phyloP scores from a whole-genome alignment of 2,888 invertebrate species.

The Diadromus collaris region DNA sequence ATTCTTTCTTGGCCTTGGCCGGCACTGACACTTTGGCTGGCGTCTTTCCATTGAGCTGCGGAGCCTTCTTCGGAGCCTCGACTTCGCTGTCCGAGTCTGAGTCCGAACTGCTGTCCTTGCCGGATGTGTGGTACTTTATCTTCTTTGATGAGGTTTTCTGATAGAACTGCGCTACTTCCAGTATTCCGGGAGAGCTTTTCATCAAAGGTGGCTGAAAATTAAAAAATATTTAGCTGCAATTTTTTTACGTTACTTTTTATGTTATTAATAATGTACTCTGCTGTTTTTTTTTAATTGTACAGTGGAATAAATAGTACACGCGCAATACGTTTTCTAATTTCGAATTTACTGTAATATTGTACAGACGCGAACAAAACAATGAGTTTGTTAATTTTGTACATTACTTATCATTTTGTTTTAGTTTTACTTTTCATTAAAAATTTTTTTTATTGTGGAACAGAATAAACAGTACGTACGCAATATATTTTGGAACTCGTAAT shows the following conservation, averaged over 20 bases:
- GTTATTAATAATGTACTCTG: too few relatives aligned
- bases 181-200: conserved; percentile 85
- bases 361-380: too few relatives aligned
- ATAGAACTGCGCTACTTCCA: conserved; percentile 83
- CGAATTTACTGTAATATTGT: background rate
- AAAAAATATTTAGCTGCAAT: background rate
- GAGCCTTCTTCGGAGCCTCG: conserved; percentile 67
- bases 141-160: conserved; percentile 81
- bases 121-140: conserved; percentile 75
- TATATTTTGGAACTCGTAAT: background rate
- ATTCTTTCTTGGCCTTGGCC: conserved; percentile 64
- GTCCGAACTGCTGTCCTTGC: conserved; percentile 74
- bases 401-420: conserved; percentile 6
- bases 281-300: background rate
- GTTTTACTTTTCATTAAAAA: too few relatives aligned
- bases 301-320: background rate
- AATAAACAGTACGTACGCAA: background rate
- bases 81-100: conserved; percentile 78
- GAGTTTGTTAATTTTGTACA: background rate
- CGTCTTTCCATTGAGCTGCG: conserved; percentile 71
- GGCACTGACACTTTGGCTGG: conserved; percentile 59
- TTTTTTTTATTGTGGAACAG: too few relatives aligned
- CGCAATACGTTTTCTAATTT: background rate
- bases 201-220: conserved; percentile 83
- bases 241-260: background rate